phyloP scores from a whole-genome alignment of 92 coral and sea anemone species.

The Phenganax stokvisi region DNA sequence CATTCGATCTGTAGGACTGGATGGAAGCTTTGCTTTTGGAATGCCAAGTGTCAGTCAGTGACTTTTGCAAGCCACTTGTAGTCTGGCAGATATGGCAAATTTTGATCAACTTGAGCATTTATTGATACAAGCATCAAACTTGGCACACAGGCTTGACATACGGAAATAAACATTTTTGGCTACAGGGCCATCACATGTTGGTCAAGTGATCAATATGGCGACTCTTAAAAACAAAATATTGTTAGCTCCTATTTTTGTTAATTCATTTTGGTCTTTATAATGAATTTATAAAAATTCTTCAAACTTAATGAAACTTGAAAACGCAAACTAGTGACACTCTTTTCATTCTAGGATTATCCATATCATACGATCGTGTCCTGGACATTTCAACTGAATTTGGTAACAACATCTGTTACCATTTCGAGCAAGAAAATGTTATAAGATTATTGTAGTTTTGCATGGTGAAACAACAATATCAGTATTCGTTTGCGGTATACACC shows the following conservation, averaged over 20 bases:
- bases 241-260: neutral
- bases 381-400: conserved; percentile 1
- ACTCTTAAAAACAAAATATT: neutral
- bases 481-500: too few relatives aligned
- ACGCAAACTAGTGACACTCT: conserved; percentile 13
- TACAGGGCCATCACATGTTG: conserved; percentile 1
- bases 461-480: too few relatives aligned
- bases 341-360: conserved; percentile 10
- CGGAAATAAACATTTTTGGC: neutral
- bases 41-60: conserved; percentile 31
- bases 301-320: conserved; percentile 1
- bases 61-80: conserved; percentile 25
- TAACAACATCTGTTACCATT: neutral
- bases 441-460: too few relatives aligned
- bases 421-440: neutral
- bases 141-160: neutral
- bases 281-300: too few relatives aligned
- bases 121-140: neutral
- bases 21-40: conserved; percentile 25
- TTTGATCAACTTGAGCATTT: neutral
- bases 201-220: conserved; percentile 1
- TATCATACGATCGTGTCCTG: neutral
- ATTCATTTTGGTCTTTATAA: too few relatives aligned
- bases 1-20: conserved; percentile 22
- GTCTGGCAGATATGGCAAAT: neutral